These are phyloP conservation scores for Tinea semifulvella DNA, from an alignment of 2,888 invertebrate genomes.

Conservation along the genomic window DNA sequence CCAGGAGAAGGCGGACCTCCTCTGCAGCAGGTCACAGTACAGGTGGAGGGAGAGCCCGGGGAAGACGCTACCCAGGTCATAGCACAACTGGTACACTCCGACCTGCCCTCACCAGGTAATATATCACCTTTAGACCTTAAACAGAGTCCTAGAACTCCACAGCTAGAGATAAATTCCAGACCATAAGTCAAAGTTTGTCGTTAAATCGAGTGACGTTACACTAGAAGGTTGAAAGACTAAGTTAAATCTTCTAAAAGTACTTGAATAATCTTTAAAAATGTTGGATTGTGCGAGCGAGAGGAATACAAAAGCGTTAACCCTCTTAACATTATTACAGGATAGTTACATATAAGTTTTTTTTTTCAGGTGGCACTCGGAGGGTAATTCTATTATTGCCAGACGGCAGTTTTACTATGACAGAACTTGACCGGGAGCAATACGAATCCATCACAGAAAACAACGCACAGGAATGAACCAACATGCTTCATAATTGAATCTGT, in stretches of 20 bases:
- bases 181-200: too few species aligned
- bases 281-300: too few species aligned
- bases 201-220: too few species aligned
- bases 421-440: conserved; percentile 87
- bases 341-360: conserved; percentile 18
- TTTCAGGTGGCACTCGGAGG: conserved; percentile 81
- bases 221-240: too few species aligned
- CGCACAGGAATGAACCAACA: background rate
- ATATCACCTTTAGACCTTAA: too few species aligned
- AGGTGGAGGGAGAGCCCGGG: conserved; percentile 62
- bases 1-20: conserved; percentile 62
- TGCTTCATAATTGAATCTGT: too few species aligned
- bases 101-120: conserved; percentile 84
- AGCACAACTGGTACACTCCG: conserved; percentile 86
- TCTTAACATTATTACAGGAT: background rate
- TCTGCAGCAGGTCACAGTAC: conserved; percentile 58
- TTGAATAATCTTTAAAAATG: too few species aligned
- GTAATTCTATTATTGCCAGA: conserved; percentile 86
- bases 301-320: too few species aligned
- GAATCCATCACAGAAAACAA: conserved; percentile 68
- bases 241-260: too few species aligned
- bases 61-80: conserved; percentile 81
- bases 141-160: too few species aligned
- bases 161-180: too few species aligned
- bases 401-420: conserved; percentile 87